These are phyloP conservation scores for Neotragus pygmaeus DNA, from an alignment of 2,113 vertebrate species.

Conservation along the genomic window DNA sequence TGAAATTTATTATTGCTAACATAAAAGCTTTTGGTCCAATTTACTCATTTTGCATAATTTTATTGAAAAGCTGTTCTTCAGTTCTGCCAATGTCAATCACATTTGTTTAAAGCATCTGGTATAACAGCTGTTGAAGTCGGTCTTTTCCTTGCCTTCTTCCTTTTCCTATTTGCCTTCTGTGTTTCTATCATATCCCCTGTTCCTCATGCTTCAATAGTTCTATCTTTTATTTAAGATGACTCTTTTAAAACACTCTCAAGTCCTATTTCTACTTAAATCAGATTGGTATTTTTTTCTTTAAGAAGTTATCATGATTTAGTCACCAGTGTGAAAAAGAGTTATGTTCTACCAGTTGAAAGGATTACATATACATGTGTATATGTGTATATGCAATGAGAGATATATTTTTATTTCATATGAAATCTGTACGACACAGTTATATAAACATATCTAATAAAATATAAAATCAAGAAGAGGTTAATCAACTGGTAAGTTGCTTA, in stretches of 20 bases:
- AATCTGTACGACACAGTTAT: background rate
- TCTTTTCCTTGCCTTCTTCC: background rate
- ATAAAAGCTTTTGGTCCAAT: conserved; percentile 44
- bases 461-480: background rate
- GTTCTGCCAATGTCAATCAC: background rate
- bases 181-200: background rate
- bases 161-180: background rate
- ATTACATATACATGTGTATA: background rate
- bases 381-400: background rate
- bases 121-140: conserved; percentile 33
- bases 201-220: background rate
- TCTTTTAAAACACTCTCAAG: background rate
- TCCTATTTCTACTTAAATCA: background rate
- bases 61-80: conserved; percentile 37
- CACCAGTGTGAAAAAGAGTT: background rate
- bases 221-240: conserved; percentile 6
- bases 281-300: background rate
- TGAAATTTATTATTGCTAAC: conserved; percentile 44
- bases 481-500: background rate
- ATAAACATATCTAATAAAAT: background rate
- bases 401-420: background rate
- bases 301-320: background rate
- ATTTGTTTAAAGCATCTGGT: conserved; percentile 51
- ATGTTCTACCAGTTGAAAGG: background rate
- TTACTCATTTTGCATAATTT: conserved; percentile 57